phyloP scores from a whole-genome alignment of 2,888 invertebrate genomes.

The Cheilosia grossa region DNA sequence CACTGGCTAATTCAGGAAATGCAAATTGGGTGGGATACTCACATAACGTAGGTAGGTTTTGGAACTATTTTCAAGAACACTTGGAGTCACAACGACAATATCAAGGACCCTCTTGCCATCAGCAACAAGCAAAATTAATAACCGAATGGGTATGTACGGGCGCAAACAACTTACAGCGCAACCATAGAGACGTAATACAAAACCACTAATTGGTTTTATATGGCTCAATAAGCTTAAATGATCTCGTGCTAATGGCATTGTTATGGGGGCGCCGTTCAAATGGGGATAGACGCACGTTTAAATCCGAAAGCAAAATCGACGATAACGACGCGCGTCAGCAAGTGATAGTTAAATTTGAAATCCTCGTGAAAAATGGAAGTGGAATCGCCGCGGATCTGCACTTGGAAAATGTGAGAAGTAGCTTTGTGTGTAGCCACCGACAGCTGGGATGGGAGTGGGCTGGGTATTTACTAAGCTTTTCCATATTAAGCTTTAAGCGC shows the following conservation, averaged over 20 bases:
- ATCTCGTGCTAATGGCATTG: constrained; percentile 18
- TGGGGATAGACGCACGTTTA: not conserved
- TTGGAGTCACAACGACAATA: not conserved
- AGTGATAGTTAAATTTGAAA: constrained; percentile 33
- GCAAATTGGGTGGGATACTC: not conserved
- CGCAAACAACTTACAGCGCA: not conserved
- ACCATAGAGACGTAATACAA: constrained; percentile 2
- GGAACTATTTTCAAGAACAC: not conserved
- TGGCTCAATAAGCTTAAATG: constrained; percentile 29
- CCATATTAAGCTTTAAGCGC: not conserved
- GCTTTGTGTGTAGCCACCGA: not conserved
- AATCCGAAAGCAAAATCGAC: constrained; percentile 15
- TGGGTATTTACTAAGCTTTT: not conserved
- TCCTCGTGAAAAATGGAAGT: not conserved
- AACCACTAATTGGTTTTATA: constrained; percentile 40
- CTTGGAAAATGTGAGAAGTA: not conserved
- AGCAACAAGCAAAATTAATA: constrained; percentile 29
- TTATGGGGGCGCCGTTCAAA: constrained; percentile 12
- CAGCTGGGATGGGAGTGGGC: not conserved
- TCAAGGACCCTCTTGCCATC: not conserved
- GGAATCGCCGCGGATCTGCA: not conserved
- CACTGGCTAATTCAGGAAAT: not conserved
- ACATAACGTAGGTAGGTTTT: too few relatives aligned
- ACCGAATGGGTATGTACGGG: not conserved
- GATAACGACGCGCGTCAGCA: constrained; percentile 23